Percentiles rank a stretch among this genome's conserved stretches.
phyloP scores from a whole-genome alignment of 2,797 vertebrate genomes.

The Nannoperca obscura region DNA sequence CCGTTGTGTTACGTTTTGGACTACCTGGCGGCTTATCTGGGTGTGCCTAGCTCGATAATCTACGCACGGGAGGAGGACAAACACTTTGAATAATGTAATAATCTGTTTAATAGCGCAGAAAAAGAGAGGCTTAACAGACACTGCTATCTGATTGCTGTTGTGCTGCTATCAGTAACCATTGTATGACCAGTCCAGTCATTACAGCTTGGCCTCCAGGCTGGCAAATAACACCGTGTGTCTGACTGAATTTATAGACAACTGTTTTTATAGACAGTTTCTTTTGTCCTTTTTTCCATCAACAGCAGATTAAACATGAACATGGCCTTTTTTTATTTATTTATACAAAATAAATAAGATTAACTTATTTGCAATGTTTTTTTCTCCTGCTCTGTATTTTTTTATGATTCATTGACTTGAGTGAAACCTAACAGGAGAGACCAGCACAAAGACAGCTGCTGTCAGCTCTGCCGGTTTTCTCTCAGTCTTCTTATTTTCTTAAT shows the following conservation, averaged over 20 bases:
- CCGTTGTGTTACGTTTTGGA: slow-evolving; percentile 65
- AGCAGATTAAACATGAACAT: slow-evolving; percentile 40
- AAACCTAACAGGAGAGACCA: slow-evolving; percentile 21
- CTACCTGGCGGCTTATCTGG: slow-evolving; percentile 91
- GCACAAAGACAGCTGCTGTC: slow-evolving; percentile 38
- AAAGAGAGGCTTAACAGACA: slow-evolving; percentile 88
- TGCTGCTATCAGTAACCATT: slow-evolving; percentile 86
- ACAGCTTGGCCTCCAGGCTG: slow-evolving; percentile 77
- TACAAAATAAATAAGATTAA: slow-evolving; percentile 26
- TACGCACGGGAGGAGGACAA: slow-evolving; percentile 89
- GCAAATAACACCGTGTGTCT: slow-evolving; percentile 80
- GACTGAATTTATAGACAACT: slow-evolving; percentile 67
- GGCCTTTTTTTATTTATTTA: slow-evolving; percentile 37
- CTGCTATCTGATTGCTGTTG: slow-evolving; percentile 88
- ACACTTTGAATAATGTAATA: slow-evolving; percentile 89
- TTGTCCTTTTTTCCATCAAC: slow-evolving; percentile 43
- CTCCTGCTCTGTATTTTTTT: slow-evolving; percentile 24
- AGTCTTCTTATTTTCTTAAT: slow-evolving; percentile 11
- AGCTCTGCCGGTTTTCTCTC: background rate
- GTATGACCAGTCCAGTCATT: slow-evolving; percentile 85
- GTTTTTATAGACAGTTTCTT: slow-evolving; percentile 32
- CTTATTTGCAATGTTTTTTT: background rate
- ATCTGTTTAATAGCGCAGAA: slow-evolving; percentile 89
- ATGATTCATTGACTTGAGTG: slow-evolving; percentile 25
- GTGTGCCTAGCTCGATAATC: slow-evolving; percentile 88